phyloP scores from a whole-genome alignment of 92 coral and sea anemone species.

The Actinernus sp. region DNA sequence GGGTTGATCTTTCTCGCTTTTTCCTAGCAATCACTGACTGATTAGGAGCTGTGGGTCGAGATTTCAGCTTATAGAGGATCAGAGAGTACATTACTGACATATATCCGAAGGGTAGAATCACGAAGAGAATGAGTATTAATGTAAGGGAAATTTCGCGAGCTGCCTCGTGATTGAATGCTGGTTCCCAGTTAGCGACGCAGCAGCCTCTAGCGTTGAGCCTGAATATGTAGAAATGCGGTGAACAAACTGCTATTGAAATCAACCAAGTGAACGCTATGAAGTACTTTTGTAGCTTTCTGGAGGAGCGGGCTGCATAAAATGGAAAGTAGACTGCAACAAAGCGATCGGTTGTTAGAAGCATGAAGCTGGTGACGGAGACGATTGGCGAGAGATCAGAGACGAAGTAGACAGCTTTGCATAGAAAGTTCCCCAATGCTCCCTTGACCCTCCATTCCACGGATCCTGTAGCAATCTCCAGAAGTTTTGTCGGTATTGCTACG shows the following conservation, averaged over 20 bases:
- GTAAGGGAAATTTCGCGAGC: constrained; percentile 5
- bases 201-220: background rate
- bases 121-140: constrained; percentile 3
- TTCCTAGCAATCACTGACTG: background rate
- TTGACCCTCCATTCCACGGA: constrained; percentile 12
- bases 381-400: constrained; percentile 18
- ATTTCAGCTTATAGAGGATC: background rate
- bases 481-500: background rate
- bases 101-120: constrained; percentile 14
- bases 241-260: background rate
- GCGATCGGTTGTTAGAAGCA: constrained; percentile 2
- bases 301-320: constrained; percentile 14
- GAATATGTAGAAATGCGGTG: constrained; percentile 19
- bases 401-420: constrained; percentile 30
- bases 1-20: constrained; percentile 5
- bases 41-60: background rate
- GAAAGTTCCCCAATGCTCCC: constrained; percentile 14
- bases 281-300: background rate
- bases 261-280: constrained; percentile 28
- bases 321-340: constrained; percentile 23
- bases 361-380: constrained; percentile 16
- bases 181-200: constrained; percentile 22
- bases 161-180: background rate
- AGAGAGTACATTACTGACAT: background rate
- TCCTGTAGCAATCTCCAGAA: constrained; percentile 3